Evolutionary conservation across 2,797 vertebrate genomes (phyloP).

Genomic region (Aldrovandia affinis): DNA sequence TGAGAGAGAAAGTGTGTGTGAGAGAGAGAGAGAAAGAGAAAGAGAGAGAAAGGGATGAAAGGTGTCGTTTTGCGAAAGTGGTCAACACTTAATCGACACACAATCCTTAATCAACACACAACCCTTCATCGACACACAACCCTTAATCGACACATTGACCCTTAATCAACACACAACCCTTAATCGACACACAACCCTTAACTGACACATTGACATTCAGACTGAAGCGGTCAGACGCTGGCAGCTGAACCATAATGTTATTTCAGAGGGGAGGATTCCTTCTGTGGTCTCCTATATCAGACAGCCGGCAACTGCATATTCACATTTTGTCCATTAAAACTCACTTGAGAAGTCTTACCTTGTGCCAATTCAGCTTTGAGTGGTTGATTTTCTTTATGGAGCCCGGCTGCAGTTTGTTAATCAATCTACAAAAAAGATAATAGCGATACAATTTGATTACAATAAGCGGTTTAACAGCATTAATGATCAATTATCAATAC

Average conservation of each 20-base stretch:
- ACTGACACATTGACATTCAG: too few relatives aligned
- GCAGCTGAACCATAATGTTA: background rate
- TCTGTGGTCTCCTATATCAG: background rate
- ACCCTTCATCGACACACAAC: too few relatives aligned
- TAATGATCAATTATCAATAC: background rate
- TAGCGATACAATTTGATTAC: background rate
- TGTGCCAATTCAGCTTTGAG: constrained; percentile 87
- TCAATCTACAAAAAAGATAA: constrained; percentile 68
- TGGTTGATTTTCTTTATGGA: constrained; percentile 85
- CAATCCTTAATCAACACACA: too few relatives aligned
- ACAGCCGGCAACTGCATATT: background rate
- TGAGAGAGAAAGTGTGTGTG: constrained; percentile 31
- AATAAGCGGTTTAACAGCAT: background rate
- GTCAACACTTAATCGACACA: background rate
- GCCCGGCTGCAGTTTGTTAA: constrained; percentile 86
- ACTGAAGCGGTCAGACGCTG: background rate
- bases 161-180: too few relatives aligned
- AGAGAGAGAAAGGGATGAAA: background rate
- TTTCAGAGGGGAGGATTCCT: background rate
- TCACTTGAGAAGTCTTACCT: too few relatives aligned
- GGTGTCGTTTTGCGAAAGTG: background rate
- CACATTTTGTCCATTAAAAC: background rate
- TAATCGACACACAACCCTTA: too few relatives aligned
- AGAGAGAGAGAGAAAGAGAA: constrained; percentile 23
- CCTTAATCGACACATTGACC: too few relatives aligned